Conservation (phyloP, 2,113 vertebrate genomes). For the Plestiodon gilberti region DNA sequence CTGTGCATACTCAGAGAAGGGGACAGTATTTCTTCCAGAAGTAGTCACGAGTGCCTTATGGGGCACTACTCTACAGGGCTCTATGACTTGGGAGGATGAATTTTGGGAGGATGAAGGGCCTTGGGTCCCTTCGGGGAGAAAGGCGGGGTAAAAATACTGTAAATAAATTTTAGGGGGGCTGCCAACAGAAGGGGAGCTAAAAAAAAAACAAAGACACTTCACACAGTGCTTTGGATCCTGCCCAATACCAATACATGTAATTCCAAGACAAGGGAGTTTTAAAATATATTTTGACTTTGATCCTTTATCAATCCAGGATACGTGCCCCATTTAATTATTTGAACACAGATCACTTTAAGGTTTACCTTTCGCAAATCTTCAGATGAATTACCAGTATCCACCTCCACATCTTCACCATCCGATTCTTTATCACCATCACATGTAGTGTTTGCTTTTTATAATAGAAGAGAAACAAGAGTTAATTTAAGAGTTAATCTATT, state of each 20-base stretch:
- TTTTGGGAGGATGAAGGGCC: too few relatives aligned
- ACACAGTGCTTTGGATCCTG: background rate
- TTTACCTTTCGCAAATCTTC: slow-evolving; percentile 95
- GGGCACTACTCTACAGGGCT: background rate
- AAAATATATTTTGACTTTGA: background rate
- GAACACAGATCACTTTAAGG: background rate
- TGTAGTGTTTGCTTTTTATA: slow-evolving; percentile 85
- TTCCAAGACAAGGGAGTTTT: background rate
- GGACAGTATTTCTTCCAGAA: background rate
- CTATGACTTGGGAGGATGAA: background rate
- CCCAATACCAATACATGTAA: background rate
- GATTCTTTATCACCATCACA: slow-evolving; percentile 97
- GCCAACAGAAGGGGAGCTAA: background rate
- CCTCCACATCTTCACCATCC: slow-evolving; percentile 86
- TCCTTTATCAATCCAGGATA: background rate
- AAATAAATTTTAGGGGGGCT: too few relatives aligned
- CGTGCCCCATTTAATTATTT: background rate
- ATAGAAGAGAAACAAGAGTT: slow-evolving; percentile 49
- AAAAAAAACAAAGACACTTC: background rate
- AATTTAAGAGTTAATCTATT: too few relatives aligned
- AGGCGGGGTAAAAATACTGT: too few relatives aligned
- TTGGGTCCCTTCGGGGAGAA: too few relatives aligned
- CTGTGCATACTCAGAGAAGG: background rate
- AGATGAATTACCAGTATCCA: slow-evolving; percentile 87
- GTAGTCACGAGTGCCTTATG: background rate